Conservation (phyloP, 2,888 invertebrate genomes). For the Poecilobothrus nobilitatus region DNA sequence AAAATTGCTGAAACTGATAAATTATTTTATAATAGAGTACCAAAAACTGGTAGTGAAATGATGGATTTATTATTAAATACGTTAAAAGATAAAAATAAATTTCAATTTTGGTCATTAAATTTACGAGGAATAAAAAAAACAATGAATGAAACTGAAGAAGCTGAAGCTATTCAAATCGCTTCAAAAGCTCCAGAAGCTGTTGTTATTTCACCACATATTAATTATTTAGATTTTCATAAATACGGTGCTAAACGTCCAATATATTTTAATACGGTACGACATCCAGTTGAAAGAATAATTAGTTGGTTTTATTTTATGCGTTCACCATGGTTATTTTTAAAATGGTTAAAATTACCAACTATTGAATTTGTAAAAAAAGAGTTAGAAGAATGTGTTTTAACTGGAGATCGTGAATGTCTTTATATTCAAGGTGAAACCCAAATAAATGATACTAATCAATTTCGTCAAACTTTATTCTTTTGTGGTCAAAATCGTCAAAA, state of each 20-base stretch:
- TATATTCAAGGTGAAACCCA: slow-evolving; percentile 63
- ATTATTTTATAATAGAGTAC: slow-evolving; percentile 51
- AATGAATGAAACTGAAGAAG: not conserved
- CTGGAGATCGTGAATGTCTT: slow-evolving; percentile 65
- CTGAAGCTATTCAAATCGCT: not conserved
- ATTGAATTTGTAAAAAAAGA: slow-evolving; percentile 78
- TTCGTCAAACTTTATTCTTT: slow-evolving; percentile 73
- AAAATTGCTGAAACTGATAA: slow-evolving; percentile 61
- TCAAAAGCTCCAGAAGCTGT: slow-evolving; percentile 22
- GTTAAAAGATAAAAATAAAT: slow-evolving; percentile 31
- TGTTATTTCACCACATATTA: slow-evolving; percentile 35
- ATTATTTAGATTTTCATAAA: slow-evolving; percentile 37
- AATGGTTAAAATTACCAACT: not conserved
- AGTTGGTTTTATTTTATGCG: slow-evolving; percentile 87
- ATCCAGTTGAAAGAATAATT: slow-evolving; percentile 82
- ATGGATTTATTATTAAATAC: slow-evolving; percentile 32
- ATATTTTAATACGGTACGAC: slow-evolving; percentile 81
- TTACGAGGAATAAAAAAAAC: slow-evolving; percentile 25
- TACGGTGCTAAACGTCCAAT: slow-evolving; percentile 71
- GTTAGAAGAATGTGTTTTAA: slow-evolving; percentile 75
- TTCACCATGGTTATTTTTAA: slow-evolving; percentile 82
- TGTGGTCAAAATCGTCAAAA: slow-evolving; percentile 64
- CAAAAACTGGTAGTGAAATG: slow-evolving; percentile 37
- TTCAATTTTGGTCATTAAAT: slow-evolving; percentile 50
- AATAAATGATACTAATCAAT: slow-evolving; percentile 68